Evolutionary conservation across 2,797 vertebrate genomes (phyloP).

Genomic region (Sebastes umbrosus): DNA sequence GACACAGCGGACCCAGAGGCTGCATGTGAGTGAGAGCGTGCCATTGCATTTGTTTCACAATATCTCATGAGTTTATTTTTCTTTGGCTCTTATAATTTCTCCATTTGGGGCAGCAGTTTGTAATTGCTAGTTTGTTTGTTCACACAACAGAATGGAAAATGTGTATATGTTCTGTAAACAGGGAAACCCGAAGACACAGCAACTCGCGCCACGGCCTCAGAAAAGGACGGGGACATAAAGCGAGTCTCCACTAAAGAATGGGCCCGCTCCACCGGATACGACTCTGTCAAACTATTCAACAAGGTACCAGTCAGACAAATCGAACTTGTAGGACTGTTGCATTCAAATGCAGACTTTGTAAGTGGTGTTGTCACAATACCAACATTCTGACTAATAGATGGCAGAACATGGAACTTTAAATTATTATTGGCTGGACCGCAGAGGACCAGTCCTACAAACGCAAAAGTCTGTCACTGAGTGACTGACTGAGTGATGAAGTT

Average conservation of each 20-base stretch:
- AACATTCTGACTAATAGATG: no score
- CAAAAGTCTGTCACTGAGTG: no score
- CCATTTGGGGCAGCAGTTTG: neutral
- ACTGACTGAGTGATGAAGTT: no score
- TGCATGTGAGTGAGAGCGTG: constrained; percentile 87
- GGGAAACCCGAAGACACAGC: constrained; percentile 93
- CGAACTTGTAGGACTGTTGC: neutral
- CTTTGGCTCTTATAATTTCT: neutral
- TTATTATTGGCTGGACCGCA: no score
- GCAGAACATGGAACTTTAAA: no score
- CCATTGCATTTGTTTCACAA: neutral
- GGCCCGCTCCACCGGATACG: constrained; percentile 94
- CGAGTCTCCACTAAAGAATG: constrained; percentile 96
- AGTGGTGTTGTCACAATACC: no score
- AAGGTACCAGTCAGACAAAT: constrained; percentile 83
- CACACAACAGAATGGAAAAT: neutral
- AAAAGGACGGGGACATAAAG: constrained; percentile 95
- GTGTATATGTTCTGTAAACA: constrained; percentile 48
- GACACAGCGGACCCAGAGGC: constrained; percentile 98
- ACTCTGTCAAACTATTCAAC: constrained; percentile 94
- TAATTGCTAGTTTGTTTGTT: neutral
- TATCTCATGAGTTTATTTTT: neutral
- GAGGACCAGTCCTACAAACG: no score
- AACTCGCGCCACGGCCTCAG: constrained; percentile 89
- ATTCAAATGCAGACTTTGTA: neutral